phyloP scores from a whole-genome alignment of 2,113 vertebrate genomes.

The Equus przewalskii region DNA sequence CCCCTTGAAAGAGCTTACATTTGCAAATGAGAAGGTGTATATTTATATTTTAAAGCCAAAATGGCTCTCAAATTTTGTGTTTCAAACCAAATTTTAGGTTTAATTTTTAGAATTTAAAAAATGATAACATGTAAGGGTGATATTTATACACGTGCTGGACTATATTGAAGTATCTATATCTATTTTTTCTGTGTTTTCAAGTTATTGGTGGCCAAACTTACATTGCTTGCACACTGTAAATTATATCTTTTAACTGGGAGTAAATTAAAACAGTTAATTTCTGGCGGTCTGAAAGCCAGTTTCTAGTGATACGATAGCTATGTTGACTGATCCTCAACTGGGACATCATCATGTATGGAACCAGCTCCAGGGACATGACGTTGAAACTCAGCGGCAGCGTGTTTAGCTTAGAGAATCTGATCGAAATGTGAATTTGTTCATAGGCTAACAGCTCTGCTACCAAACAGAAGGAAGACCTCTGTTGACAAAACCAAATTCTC shows the following conservation, averaged over 20 bases:
- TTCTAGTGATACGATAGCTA: neutral
- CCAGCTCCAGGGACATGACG: neutral
- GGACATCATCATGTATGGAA: neutral
- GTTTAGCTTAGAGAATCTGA: neutral
- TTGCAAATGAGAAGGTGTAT: neutral
- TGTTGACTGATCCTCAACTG: neutral
- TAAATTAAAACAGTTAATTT: neutral
- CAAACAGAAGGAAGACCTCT: neutral
- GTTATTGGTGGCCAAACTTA: conserved; percentile 3
- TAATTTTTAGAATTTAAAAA: conserved; percentile 60
- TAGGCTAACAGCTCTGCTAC: neutral
- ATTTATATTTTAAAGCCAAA: conserved; percentile 47
- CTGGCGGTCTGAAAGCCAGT: conserved; percentile 41
- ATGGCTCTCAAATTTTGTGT: conserved; percentile 20
- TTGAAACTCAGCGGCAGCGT: neutral
- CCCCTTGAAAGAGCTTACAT: neutral
- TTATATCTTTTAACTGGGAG: conserved; percentile 22
- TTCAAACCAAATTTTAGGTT: conserved; percentile 45
- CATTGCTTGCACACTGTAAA: neutral
- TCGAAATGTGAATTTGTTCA: neutral
- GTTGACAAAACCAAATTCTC: neutral
- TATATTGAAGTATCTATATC: neutral
- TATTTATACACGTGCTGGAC: neutral
- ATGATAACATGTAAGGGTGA: neutral
- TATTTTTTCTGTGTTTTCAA: neutral